Evolutionary conservation across 2,888 invertebrate genomes (phyloP), one percentile per base, ranked within the genome.

Genomic region (Lycocerus yunnanus): DNA sequence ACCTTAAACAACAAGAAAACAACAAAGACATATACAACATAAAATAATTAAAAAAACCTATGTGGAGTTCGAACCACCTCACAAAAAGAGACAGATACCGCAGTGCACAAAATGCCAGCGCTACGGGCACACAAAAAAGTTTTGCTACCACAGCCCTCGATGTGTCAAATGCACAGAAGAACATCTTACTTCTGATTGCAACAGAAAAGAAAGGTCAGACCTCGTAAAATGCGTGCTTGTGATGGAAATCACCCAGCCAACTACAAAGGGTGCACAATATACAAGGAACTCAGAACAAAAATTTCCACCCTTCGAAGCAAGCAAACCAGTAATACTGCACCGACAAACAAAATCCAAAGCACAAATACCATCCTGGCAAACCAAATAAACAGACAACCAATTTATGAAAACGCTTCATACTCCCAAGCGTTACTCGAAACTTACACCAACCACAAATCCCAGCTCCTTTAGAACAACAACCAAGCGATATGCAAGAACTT

Each of bases 121-220:
- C n/a, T 79, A 75, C 15, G 79, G 79, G 0, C 79, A 81, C 66
- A 80, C 80, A 1, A 71, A 79, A 71, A 74, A 66, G 9, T 82
- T 80, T 66, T 80, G 80, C 61, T 68, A 63, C 18, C 27, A 69
- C 24, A 66, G 61, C n/a, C 72, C 71, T 15, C 69, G 72, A 9
- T 79, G 77, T 60, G 79, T 79, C 1, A 78, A 80, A 73, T 80
- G 78, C 67, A 72, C 73, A 9, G 43, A 60, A n/a, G 68, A 77
- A 14, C 77, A 79, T 65, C 15, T 58, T 11, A 78, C 77, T 5
- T 58, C 14, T 2, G 14, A 69, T 43, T 75, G 75, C 61, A 20
- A 15, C n/a, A 69, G 21, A 24, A 72, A 68, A 20, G 14, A 15
- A 18, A 58, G n/a, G 14, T 16, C 16, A 2, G 14, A 10, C 3